Evolutionary conservation across 2,797 vertebrate genomes (phyloP).

Genomic region (Semotilus atromaculatus): DNA sequence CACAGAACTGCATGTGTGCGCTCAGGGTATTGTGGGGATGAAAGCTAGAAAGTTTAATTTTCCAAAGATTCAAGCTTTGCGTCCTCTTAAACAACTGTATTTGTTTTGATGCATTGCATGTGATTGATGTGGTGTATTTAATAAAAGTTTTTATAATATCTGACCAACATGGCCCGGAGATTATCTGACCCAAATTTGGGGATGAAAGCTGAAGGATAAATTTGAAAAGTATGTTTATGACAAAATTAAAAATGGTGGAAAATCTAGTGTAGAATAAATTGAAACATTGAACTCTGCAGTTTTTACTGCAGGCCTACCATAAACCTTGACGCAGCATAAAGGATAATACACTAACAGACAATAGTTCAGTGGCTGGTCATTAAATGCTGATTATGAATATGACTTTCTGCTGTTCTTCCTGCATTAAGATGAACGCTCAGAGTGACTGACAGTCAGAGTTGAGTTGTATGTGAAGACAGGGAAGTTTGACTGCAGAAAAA

Average conservation of each 20-base stretch:
- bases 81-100: background rate
- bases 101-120: background rate
- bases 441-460: constrained; percentile 67
- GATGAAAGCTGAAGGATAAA: background rate
- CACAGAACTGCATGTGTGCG: background rate
- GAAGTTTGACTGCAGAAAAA: constrained; percentile 66
- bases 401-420: background rate
- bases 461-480: constrained; percentile 42
- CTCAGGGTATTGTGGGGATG: background rate
- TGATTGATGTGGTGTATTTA: background rate
- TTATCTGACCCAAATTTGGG: background rate
- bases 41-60: background rate
- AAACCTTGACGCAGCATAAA: too few relatives aligned
- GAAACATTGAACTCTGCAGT: background rate
- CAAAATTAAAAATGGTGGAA: background rate
- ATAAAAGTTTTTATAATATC: background rate
- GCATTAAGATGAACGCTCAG: background rate
- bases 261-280: too few relatives aligned
- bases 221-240: background rate
- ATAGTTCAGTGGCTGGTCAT: background rate
- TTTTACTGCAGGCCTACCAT: too few relatives aligned
- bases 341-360: background rate
- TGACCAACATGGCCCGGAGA: background rate
- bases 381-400: constrained; percentile 5
- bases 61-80: background rate